These are phyloP conservation scores for Meteorus colon DNA, from an alignment of 2,888 invertebrate species.

Conservation along the genomic window DNA sequence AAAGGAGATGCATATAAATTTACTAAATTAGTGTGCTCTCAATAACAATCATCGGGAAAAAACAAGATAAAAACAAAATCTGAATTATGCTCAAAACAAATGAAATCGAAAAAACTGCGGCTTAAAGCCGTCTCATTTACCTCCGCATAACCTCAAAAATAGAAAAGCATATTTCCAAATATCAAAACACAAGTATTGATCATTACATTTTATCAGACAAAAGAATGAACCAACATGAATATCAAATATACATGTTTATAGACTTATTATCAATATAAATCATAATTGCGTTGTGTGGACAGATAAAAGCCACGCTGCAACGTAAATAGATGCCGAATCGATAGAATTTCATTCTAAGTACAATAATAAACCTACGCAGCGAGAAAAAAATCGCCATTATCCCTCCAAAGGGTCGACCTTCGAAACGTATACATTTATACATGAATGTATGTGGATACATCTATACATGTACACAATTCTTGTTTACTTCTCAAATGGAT, in stretches of 20 bases:
- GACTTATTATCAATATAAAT: neutral
- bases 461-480: slow-evolving; percentile 33
- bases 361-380: neutral
- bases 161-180: neutral
- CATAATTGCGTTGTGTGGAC: neutral
- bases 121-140: neutral
- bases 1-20: neutral
- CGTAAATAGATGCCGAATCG: neutral
- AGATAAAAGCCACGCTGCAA: neutral
- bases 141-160: neutral
- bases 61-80: neutral
- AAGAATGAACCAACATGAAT: neutral
- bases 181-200: neutral
- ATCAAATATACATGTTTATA: neutral
- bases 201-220: neutral
- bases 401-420: slow-evolving; percentile 12
- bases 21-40: neutral
- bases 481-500: slow-evolving; percentile 63
- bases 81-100: neutral
- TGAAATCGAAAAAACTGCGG: neutral
- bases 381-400: slow-evolving; percentile 12
- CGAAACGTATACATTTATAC: neutral
- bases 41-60: neutral
- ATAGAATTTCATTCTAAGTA: neutral
- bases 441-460: too few relatives aligned